Base-by-base conservation (phyloP, 1,140 invertebrate genomes). In the Nilaparvata lugens region DNA sequence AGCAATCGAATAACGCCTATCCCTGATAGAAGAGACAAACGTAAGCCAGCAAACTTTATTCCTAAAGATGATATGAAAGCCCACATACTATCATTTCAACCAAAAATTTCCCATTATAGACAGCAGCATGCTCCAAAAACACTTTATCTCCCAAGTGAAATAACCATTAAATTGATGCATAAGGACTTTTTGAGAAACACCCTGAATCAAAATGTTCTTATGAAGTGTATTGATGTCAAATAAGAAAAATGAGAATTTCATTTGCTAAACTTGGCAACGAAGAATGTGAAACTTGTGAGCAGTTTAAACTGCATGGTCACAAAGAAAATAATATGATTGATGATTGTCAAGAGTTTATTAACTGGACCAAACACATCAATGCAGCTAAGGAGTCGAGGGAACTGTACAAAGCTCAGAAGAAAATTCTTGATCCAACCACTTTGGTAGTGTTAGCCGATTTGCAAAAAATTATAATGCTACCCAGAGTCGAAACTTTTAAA, bases 401-500 rank as follows among this genome's bases (percentile, higher is more conserved):
- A 53, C 23, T 38, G 23, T 63, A 63, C 53, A 25, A 52, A 53
- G 19, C 48, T 28, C 24, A 64, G 28, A 14, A 42, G 42, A 60
- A 56, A 38, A 31, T 42, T 53, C 35, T 11, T 6, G 42, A 24
- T 28, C 16, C 19, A 23, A 45, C 35, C 18, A 35, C n/a, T 43
- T 16, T 63, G 48, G 11, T 57, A 43, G 23, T 64, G n/a, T n/a
- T 62, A 0, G 62, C 62, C 19, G 62, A 65, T 59, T 65, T 11
- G 55, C n/a, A 66, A 43, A 62, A 66, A 57, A 43, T 66, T 25
- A 64, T 63, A 45, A 66, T 66, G 62, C 52, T 64, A 28, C 59
- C 63, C 7, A 45, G 62, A 60, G 40, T 61, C 7, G 65, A 66
- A 14, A 53, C 24, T 16, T 64, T 63, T 45, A 64, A 66, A 54